Evolutionary conservation across 2,113 vertebrate species (phyloP), one percentile per base, ranked within the genome.

Genomic region (Galbula dea): DNA sequence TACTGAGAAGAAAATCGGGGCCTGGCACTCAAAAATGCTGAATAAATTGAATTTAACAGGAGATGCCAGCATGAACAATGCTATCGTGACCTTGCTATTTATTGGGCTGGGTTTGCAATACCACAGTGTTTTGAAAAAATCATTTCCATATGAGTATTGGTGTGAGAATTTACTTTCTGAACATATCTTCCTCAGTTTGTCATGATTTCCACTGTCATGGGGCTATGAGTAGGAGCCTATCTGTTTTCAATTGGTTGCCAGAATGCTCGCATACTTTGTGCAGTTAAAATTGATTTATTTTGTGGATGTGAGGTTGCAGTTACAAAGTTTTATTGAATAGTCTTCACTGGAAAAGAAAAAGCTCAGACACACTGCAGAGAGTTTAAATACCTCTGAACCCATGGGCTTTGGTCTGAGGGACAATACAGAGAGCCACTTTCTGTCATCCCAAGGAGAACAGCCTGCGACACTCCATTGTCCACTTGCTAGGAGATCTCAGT

Each of bases 81-180:
- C 72, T 94, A 37, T 75, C 6, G 21, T 74, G 93, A 86, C 83
- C 86, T 95, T 84, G 58, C 68, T 95, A 59, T 76, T 87, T 79
- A 71, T 59, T 85, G 71, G 54, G 34, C 49, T 86, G 80, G n/a
- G 77, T 90, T 80, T 94, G 66, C 58, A 94, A 90, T 73, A 85
- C 46, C 65, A 36, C 20, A 79, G 57, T 61, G 37, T 86, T 96
- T 67, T 27, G 66, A 55, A 89, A 87, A 89, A 92, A 96, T 95
- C 77, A 77, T 94, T 96, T 96, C 94, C 93, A 96, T 95, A 93
- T 95, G 94, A 91, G 37, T 34, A 41, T 7, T 84, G 68, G 82
- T 95, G 92, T 93, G 93, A 96, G 86, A 84, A 76, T 94, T 86
- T 91, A 24, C 73, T 86, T 92, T 92, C 86, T 91, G 86, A 73